Conservation (phyloP, 2,113 vertebrate genomes). For the Ginglymostoma cirratum region DNA sequence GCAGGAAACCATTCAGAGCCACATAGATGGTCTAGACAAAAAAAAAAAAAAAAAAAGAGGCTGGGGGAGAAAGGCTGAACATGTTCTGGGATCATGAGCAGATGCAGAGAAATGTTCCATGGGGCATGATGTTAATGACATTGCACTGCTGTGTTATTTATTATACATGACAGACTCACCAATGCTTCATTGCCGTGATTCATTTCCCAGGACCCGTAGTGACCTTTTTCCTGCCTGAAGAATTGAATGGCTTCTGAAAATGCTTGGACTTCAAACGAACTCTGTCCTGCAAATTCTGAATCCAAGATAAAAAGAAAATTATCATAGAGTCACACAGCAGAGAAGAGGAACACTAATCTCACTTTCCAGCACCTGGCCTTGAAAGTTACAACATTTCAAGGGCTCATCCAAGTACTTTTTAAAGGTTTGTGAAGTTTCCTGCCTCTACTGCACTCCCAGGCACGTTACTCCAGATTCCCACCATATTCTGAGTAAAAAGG, state of each 20-base stretch:
- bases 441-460: too few species aligned
- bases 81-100: background rate
- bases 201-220: slow-evolving; percentile 75
- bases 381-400: too few species aligned
- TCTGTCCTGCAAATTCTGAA: slow-evolving; percentile 77
- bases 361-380: too few species aligned
- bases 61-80: background rate
- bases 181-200: slow-evolving; percentile 71
- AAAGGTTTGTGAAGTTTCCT: too few species aligned
- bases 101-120: background rate
- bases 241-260: slow-evolving; percentile 81
- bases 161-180: slow-evolving; percentile 52
- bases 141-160: background rate
- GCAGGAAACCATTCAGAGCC: background rate
- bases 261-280: slow-evolving; percentile 66
- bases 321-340: background rate
- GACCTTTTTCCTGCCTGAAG: slow-evolving; percentile 73
- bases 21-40: background rate
- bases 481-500: too few species aligned
- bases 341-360: too few species aligned
- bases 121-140: background rate
- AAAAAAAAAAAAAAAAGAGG: background rate
- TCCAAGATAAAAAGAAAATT: slow-evolving; percentile 39
- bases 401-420: too few species aligned
- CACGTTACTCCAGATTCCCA: too few species aligned